Evolutionary conservation across 2,888 invertebrate genomes (phyloP).

Genomic region (Thymelicus sylvestris): DNA sequence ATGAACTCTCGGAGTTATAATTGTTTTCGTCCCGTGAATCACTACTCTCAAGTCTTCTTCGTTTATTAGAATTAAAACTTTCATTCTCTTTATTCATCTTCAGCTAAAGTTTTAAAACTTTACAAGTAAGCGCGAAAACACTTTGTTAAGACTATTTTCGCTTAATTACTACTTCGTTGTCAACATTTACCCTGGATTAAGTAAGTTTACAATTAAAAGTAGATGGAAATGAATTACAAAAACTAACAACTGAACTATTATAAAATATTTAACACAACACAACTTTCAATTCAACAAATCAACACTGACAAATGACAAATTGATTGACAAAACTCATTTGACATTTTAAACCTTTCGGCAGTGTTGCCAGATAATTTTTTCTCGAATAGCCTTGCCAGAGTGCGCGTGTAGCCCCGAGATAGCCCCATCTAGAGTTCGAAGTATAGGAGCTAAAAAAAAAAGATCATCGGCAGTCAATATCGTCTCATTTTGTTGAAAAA

Average conservation of each 20-base stretch:
- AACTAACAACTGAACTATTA: neutral
- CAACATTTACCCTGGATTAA: neutral
- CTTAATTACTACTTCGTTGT: neutral
- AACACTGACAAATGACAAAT: neutral
- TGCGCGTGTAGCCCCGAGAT: too few species aligned
- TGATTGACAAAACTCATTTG: neutral
- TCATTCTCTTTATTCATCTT: constrained; percentile 75
- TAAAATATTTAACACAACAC: neutral
- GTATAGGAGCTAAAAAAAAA: too few species aligned
- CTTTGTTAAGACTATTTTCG: neutral
- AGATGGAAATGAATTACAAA: neutral
- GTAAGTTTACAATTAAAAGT: neutral
- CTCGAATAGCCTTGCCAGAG: too few species aligned
- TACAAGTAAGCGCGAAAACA: neutral
- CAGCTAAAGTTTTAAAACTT: constrained; percentile 19
- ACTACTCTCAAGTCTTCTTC: constrained; percentile 55
- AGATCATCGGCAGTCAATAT: too few species aligned
- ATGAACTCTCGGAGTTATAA: constrained; percentile 62
- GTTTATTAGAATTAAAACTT: constrained; percentile 59
- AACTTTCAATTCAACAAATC: neutral
- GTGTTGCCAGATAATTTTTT: too few species aligned
- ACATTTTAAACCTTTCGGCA: neutral
- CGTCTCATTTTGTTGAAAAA: too few species aligned
- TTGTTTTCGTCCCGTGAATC: constrained; percentile 58
- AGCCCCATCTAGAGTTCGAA: too few species aligned